Base-by-base conservation (phyloP, 2,888 invertebrate species). In the Frankliniella fusca region DNA sequence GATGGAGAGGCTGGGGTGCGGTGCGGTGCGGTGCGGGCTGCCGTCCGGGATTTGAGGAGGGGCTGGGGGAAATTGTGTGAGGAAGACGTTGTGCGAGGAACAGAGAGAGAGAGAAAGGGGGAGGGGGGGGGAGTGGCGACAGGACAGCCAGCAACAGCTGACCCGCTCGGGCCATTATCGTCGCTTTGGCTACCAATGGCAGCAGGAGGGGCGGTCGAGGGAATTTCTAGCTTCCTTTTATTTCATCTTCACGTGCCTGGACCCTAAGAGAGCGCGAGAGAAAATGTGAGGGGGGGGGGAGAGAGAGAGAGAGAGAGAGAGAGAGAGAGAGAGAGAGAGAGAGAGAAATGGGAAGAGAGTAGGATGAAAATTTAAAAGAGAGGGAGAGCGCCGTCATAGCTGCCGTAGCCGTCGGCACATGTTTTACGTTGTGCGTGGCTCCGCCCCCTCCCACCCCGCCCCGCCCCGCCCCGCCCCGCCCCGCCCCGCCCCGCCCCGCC, bases 121-220 rank as follows among this genome's bases (percentile, higher is more conserved):
- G 82, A 18, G 50, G 27, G 38, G 79, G 54, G 70, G 80, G 83
- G 81, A 70, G 81, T 65, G 65, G 65, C 65, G 65, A 20, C 65
- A 20, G 15, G 65, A 20, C 65, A 20, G 65, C 20, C 65, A 70
- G 70, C 70, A 70, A 70, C 70, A 70, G 70, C 70, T 70, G 70
- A 70, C 70, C 70, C 70, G 70, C 70, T 11, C n/a, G 70, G 70
- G 27, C 70, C 70, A 70, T 70, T 70, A 70, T 70, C 70, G 70
- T 70, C 23, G 11, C 70, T 65, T n/a, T 20, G 65, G 65, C 54
- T 18, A 15, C 54, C 54, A 54, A 18, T 18, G 15, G 15, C 54
- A 15, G 1, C 54, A n/a, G n/a, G n/a, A n/a, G 54, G 54, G 54
- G 20, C 7, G 54, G n/a, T n/a, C 12, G 20, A 54, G 54, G 54